These are phyloP conservation scores for Cavia porcellus DNA, from an alignment of 2,113 vertebrate species.

Conservation along the genomic window DNA sequence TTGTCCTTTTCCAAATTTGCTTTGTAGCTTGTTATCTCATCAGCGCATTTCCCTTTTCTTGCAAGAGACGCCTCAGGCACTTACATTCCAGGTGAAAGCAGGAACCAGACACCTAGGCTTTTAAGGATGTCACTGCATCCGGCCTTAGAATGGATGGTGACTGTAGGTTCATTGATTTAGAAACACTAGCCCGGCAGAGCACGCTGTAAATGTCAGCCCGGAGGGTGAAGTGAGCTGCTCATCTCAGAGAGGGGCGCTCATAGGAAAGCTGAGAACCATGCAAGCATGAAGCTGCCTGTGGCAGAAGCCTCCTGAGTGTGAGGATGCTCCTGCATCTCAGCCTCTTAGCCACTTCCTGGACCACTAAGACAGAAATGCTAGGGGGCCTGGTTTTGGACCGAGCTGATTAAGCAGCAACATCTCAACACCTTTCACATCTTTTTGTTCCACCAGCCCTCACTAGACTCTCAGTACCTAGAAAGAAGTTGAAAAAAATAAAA, in stretches of 20 bases:
- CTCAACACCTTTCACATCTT: not conserved
- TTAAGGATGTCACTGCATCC: not conserved
- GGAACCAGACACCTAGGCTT: not conserved
- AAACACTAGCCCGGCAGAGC: too few species aligned
- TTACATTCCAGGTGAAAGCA: not conserved
- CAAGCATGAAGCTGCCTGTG: not conserved
- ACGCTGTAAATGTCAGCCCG: too few species aligned
- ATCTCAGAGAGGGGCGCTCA: not conserved
- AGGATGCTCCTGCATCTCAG: not conserved
- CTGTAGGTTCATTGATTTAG: not conserved
- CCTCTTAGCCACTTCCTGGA: not conserved
- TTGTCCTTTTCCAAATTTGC: not conserved
- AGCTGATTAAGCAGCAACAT: not conserved
- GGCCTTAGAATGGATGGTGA: not conserved
- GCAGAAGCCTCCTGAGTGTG: not conserved
- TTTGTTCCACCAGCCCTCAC: not conserved
- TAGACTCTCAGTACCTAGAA: not conserved
- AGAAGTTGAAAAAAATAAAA: too few species aligned
- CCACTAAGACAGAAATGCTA: not conserved
- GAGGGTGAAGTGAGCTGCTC: not conserved
- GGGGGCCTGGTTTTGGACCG: not conserved
- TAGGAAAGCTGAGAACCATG: not conserved
- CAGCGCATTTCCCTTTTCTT: not conserved
- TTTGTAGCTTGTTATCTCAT: not conserved
- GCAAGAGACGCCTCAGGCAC: not conserved